Evolutionary conservation across 92 coral and sea anemone genomes (phyloP), one percentile per base, ranked within the genome.

Genomic region (Metridium senile): DNA sequence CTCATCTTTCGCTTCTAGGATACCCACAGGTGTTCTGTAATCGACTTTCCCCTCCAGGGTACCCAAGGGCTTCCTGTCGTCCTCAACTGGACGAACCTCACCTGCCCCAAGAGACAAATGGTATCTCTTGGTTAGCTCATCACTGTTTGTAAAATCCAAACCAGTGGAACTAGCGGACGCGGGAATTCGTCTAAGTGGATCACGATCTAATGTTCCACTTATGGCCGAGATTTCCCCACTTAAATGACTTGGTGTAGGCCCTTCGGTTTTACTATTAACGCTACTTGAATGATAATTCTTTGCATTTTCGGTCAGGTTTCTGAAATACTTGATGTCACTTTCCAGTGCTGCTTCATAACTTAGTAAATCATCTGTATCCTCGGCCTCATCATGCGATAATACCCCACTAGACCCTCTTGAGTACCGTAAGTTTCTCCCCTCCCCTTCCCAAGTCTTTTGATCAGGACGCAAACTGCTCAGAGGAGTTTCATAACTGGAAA

Each of bases 361-460:
- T 34, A 91, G 74, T 35, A 91, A 83, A 54, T 91, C 97, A 74
- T 91, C 97, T 27, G 97, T 91, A 45, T 91, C 87, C 73, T 91
- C 93, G 6, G 97, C 84, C 23, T 79, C 84, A 33, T 79, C 84
- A 8, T 79, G 77, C 7, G 84, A 79, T 6, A 64, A 33, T 8
- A 79, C 11, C 1, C 67, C 62, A 49, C 33, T 70, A 2, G 77
- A 79, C 22, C 62, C 81, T 1, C 62, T n/a, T 0, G 77, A 35
- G 57, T 35, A 70, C 32, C 76, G 29, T 19, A 34, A 32, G 17
- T 70, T 68, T 17, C 75, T 26, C 27, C 26, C 58, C 10, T 29
- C 58, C 54, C 31, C 53, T 17, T 18, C 67, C 75, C 67, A 63
- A 26, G 75, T 11, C 30, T 33, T 35, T 20, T 58, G 25, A 23